Conservation (phyloP, 2,113 vertebrate species). For the Calidris pugnax region DNA sequence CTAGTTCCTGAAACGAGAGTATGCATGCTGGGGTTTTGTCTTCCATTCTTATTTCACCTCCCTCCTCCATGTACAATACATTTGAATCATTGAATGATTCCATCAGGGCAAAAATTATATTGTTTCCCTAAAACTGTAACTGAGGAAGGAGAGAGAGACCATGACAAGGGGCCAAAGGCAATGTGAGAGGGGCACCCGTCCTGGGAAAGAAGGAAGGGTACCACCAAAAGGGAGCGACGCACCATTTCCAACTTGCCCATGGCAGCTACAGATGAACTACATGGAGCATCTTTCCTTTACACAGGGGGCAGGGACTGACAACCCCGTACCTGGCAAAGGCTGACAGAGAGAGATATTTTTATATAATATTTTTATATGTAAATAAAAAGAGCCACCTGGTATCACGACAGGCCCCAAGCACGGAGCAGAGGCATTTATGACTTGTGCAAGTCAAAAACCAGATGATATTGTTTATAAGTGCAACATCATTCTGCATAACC, state of each 20-base stretch:
- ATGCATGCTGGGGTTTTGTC: not conserved
- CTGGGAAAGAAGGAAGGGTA: not conserved
- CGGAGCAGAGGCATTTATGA: not conserved
- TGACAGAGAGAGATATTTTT: not conserved
- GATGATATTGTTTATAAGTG: not conserved
- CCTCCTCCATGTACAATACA: not conserved
- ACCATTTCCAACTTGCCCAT: not conserved
- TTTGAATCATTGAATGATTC: not conserved
- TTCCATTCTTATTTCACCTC: not conserved
- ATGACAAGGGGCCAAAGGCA: not conserved
- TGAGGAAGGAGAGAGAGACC: not conserved
- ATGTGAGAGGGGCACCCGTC: accelerated
- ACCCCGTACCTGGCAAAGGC: not conserved
- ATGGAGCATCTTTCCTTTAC: not conserved
- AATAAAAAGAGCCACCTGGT: not conserved
- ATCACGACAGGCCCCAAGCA: not conserved
- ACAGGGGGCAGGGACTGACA: not conserved
- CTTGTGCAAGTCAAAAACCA: not conserved
- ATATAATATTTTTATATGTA: not conserved
- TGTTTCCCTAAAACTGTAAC: not conserved
- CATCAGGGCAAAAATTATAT: not conserved
- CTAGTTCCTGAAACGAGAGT: not conserved
- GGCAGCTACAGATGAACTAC: not conserved
- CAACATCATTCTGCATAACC: not conserved
- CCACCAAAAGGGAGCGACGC: not conserved